Percentiles rank a stretch among this genome's conserved stretches.
Evolutionary conservation across 2,888 invertebrate genomes (phyloP).

Genomic region (Synergus gifuensis): DNA sequence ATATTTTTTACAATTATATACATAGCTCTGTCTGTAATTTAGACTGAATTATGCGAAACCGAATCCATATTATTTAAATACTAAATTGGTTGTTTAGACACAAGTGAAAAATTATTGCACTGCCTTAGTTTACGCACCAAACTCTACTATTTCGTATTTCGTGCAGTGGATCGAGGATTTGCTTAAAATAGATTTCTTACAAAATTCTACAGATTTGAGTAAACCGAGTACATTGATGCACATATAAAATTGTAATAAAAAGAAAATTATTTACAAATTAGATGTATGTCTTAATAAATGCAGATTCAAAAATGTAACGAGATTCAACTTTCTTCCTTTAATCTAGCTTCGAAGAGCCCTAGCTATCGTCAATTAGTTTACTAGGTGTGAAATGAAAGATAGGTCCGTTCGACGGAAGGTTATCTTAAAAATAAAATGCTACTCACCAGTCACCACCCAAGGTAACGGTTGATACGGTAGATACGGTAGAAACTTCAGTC

Average conservation of each 20-base stretch:
- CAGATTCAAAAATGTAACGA: slow-evolving; percentile 30
- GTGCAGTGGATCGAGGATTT: background rate
- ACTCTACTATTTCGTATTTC: background rate
- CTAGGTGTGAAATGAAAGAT: background rate
- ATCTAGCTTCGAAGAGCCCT: background rate
- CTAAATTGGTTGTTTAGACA: background rate
- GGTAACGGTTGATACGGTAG: background rate
- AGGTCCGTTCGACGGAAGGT: slow-evolving; percentile 12
- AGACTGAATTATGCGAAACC: background rate
- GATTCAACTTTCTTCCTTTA: background rate
- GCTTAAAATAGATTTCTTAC: background rate
- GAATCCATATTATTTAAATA: background rate
- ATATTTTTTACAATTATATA: background rate
- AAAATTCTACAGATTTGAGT: background rate
- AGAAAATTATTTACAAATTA: background rate
- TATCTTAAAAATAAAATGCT: slow-evolving; percentile 12
- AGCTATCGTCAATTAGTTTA: slow-evolving; percentile 11
- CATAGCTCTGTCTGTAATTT: background rate
- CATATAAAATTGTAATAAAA: background rate
- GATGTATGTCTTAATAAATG: background rate
- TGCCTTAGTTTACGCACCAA: background rate
- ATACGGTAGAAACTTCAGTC: slow-evolving; percentile 31
- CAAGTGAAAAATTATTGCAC: background rate
- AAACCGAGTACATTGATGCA: background rate
- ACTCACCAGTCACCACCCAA: slow-evolving; percentile 31